Conservation (phyloP, 2,113 vertebrate genomes). For the Cryptotis parvus region DNA sequence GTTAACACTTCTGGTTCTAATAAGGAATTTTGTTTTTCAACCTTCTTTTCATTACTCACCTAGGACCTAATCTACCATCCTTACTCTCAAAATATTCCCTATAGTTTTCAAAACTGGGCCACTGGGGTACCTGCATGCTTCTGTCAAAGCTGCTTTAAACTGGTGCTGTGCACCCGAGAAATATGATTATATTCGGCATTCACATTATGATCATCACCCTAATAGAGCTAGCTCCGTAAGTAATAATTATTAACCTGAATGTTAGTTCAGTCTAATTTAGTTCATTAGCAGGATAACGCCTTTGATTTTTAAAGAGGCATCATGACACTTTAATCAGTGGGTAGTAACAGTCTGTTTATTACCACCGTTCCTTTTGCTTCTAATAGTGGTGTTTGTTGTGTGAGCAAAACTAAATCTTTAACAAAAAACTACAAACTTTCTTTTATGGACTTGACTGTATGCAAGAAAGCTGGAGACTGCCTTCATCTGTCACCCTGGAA, state of each 20-base stretch:
- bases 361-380: slow-evolving; percentile 57
- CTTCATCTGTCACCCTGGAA: slow-evolving; percentile 79
- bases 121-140: background rate
- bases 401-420: slow-evolving; percentile 57
- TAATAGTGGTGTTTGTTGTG: slow-evolving; percentile 60
- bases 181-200: slow-evolving; percentile 69
- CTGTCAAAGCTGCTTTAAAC: slow-evolving; percentile 61
- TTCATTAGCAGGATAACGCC: slow-evolving; percentile 77
- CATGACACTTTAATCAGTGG: slow-evolving; percentile 73
- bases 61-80: slow-evolving; percentile 49
- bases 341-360: slow-evolving; percentile 37
- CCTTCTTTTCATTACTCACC: slow-evolving; percentile 66
- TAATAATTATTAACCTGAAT: slow-evolving; percentile 77
- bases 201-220: slow-evolving; percentile 69
- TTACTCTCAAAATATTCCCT: slow-evolving; percentile 34
- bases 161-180: slow-evolving; percentile 69
- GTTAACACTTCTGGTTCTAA: slow-evolving; percentile 75
- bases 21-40: slow-evolving; percentile 71
- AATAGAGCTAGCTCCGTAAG: slow-evolving; percentile 74
- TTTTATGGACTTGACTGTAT: slow-evolving; percentile 59
- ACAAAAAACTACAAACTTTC: slow-evolving; percentile 58
- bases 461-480: slow-evolving; percentile 61
- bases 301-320: slow-evolving; percentile 75
- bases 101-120: background rate
- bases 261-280: slow-evolving; percentile 77